These are phyloP conservation scores for Syngnathus rostellatus DNA, from an alignment of 2,797 vertebrate species.

Conservation along the genomic window DNA sequence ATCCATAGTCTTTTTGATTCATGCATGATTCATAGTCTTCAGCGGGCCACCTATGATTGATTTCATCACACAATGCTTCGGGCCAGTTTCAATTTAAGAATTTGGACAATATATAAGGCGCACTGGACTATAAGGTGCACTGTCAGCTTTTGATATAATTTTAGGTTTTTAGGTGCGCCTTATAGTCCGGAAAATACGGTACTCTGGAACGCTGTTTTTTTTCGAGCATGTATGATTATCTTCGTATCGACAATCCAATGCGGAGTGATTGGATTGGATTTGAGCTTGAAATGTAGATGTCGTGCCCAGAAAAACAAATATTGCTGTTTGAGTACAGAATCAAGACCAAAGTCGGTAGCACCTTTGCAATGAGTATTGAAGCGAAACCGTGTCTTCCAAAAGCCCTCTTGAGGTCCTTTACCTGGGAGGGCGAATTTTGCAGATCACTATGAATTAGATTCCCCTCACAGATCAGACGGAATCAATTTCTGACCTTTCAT, in stretches of 20 bases:
- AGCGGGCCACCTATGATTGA: no score
- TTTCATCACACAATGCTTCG: no score
- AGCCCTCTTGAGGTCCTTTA: conserved; percentile 20
- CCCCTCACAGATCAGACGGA: conserved; percentile 45
- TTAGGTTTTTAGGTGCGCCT: no score
- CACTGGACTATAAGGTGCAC: no score
- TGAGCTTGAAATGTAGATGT: neutral
- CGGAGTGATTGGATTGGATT: neutral
- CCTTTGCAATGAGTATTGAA: conserved; percentile 11
- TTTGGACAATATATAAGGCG: no score
- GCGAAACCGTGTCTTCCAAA: neutral
- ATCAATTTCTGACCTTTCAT: conserved; percentile 50
- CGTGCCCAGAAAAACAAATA: neutral
- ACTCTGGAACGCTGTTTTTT: no score
- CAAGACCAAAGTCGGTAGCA: conserved; percentile 14
- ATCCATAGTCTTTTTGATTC: no score
- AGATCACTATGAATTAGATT: conserved; percentile 47
- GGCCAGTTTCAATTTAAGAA: no score
- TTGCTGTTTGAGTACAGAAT: neutral
- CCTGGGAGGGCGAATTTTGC: conserved; percentile 32
- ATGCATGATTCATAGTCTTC: no score
- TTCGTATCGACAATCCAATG: neutral
- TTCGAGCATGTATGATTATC: no score
- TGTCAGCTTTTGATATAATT: no score
- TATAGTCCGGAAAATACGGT: no score